Evolutionary conservation across 2,888 invertebrate species (phyloP).

Genomic region (Melipona bicolor): DNA sequence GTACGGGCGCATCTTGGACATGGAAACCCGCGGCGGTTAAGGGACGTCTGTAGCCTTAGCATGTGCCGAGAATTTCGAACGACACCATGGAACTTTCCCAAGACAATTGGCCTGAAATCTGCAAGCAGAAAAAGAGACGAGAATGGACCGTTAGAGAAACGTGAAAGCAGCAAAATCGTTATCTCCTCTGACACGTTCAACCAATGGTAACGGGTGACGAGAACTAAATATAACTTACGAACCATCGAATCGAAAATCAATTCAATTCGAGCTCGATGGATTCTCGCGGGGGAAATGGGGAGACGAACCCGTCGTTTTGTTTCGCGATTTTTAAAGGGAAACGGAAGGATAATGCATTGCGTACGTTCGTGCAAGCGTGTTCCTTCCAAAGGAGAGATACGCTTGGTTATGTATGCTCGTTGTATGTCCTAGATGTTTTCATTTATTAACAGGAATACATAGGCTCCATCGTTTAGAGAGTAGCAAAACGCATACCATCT

Average conservation of each 20-base stretch:
- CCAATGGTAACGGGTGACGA: not conserved
- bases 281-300: no score
- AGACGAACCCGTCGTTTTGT: not conserved
- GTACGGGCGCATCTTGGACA: constrained; percentile 75
- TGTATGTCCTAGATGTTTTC: constrained; percentile 3
- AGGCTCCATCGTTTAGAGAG: constrained; percentile 9
- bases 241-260: not conserved
- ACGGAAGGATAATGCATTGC: not conserved
- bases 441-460: constrained; percentile 50
- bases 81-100: constrained; percentile 63
- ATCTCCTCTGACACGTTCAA: constrained; percentile 30
- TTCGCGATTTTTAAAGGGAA: not conserved
- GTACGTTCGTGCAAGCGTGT: not conserved
- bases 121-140: constrained; percentile 72
- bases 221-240: constrained; percentile 5
- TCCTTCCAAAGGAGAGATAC: not conserved
- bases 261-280: no score
- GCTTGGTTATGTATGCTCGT: not conserved
- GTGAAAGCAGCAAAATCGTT: not conserved
- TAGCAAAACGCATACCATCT: not conserved
- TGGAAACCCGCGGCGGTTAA: constrained; percentile 67
- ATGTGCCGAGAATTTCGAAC: constrained; percentile 58
- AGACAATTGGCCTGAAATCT: constrained; percentile 70
- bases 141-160: constrained; percentile 51
- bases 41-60: constrained; percentile 51